Evolutionary conservation across 64 coral and sea anemone species (phyloP), one percentile per base, ranked within the genome.

Genomic region (Montipora sp.): DNA sequence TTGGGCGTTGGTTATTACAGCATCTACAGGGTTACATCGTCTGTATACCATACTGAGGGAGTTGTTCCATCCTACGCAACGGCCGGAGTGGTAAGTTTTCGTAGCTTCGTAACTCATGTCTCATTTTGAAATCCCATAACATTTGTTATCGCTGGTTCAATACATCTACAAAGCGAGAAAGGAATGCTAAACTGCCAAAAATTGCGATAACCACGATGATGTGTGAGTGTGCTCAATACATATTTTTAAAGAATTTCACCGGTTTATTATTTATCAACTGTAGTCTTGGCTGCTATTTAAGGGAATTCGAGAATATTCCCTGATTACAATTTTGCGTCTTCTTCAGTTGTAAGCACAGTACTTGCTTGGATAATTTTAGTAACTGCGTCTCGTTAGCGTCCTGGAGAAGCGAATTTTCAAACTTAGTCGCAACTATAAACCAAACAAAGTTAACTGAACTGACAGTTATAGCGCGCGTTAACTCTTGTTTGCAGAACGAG

Each of bases 1-100:
- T 92, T 96, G 44, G 89, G 92, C 3, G 80, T 96, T 61, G 95
- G 87, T 18, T 91, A 80, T 77, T 96, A 88, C 69, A 96, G 95
- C 73, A 58, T 96, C 10, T 82, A 50, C 21, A 13, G 77, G 22
- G 82, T 94, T 1, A 96, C 95, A 11, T 69, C 92, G 14, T 96
- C 95, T 15, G 59, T 75, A 1, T 71, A 77, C 47, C 92, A 89
- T 5, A 90, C 92, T 4, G 90, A 96, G 23, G 93, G 90, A n/a
- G 59, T 85, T 0, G 73, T 96, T 21, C 95, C 95, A 0, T 90
- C 91, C 18, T 83, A 91, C 15, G 67, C 87, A 2, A 90, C 92
- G 3, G 95, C 80, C 4, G 95, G 46, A 60, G 19, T 94, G 92
- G 95, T 96, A 51, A 91, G 95, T 94, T 7, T 75, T 27, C 43